Evolutionary conservation across 2,888 invertebrate genomes (phyloP).

Genomic region (Euzophera pinguis): DNA sequence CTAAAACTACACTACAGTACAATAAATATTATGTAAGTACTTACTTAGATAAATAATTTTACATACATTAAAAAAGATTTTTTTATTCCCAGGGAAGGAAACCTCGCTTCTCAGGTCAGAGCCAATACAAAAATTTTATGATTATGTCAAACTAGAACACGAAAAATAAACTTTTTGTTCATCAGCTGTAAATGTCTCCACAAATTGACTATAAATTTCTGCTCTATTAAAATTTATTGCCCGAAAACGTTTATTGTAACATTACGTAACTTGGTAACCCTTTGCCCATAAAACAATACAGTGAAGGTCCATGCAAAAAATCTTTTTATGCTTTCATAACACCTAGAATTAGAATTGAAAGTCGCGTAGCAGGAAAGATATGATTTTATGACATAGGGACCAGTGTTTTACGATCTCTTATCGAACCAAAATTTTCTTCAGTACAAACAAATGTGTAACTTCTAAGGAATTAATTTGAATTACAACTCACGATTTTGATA

Average conservation of each 20-base stretch:
- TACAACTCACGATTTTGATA: constrained; percentile 40
- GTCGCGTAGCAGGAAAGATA: constrained; percentile 49
- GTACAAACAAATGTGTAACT: constrained; percentile 57
- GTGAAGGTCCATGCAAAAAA: constrained; percentile 55
- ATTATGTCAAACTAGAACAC: constrained; percentile 46
- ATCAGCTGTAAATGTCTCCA: constrained; percentile 70
- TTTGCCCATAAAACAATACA: constrained; percentile 68
- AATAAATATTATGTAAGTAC: not conserved
- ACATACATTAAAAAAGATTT: too few species aligned
- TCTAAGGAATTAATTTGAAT: constrained; percentile 53
- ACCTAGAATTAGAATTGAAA: constrained; percentile 49
- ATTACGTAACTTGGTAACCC: constrained; percentile 72
- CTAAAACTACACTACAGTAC: too few species aligned
- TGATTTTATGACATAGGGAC: constrained; percentile 66
- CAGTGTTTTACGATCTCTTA: constrained; percentile 71
- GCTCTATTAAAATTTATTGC: constrained; percentile 72
- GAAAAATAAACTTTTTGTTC: constrained; percentile 58
- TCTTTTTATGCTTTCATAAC: constrained; percentile 44
- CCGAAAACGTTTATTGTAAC: constrained; percentile 67
- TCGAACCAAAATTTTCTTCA: constrained; percentile 64
- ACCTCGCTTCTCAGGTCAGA: constrained; percentile 15
- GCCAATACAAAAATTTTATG: constrained; percentile 37
- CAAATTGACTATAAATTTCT: constrained; percentile 70
- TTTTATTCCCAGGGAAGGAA: not conserved
- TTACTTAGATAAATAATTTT: too few species aligned